phyloP scores from a whole-genome alignment of 1,140 invertebrate species.

The Pogonomyrmex californicus region DNA sequence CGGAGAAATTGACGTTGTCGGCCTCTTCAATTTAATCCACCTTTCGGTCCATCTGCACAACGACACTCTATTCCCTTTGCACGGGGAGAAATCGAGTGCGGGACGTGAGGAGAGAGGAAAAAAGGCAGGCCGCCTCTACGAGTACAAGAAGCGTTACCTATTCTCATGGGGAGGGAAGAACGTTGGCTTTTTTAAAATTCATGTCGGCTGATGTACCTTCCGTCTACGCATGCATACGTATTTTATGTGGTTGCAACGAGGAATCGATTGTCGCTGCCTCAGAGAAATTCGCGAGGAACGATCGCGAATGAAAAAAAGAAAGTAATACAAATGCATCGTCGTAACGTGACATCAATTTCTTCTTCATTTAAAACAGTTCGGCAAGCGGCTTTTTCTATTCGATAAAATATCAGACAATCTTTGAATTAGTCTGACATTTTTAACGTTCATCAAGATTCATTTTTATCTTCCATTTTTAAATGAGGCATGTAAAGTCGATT shows the following conservation, averaged over 20 bases:
- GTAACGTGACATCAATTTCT: slow-evolving; percentile 32
- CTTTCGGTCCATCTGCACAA: slow-evolving; percentile 42
- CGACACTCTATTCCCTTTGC: slow-evolving; percentile 30
- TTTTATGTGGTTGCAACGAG: slow-evolving; percentile 3
- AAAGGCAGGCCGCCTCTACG: slow-evolving; percentile 1
- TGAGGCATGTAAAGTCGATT: no score
- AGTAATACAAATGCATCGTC: background rate
- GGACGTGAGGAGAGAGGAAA: background rate
- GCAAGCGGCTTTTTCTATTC: slow-evolving; percentile 5
- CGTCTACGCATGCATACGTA: slow-evolving; percentile 20
- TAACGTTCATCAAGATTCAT: background rate
- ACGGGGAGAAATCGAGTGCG: slow-evolving; percentile 28
- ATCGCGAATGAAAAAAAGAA: background rate
- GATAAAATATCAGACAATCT: slow-evolving; percentile 14
- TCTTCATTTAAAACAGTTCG: background rate
- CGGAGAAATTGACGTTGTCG: slow-evolving; percentile 55
- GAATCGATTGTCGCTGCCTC: slow-evolving; percentile 2
- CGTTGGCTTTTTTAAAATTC: slow-evolving; percentile 59
- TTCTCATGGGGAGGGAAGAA: slow-evolving; percentile 18
- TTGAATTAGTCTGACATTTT: background rate
- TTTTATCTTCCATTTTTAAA: background rate
- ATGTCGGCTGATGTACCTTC: slow-evolving; percentile 38
- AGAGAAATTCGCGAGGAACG: slow-evolving; percentile 6
- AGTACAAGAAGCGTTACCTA: slow-evolving; percentile 28
- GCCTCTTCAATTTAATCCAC: slow-evolving; percentile 56